These are phyloP conservation scores for Keiferia lycopersicella DNA, from an alignment of 2,888 invertebrate genomes.

Conservation along the genomic window DNA sequence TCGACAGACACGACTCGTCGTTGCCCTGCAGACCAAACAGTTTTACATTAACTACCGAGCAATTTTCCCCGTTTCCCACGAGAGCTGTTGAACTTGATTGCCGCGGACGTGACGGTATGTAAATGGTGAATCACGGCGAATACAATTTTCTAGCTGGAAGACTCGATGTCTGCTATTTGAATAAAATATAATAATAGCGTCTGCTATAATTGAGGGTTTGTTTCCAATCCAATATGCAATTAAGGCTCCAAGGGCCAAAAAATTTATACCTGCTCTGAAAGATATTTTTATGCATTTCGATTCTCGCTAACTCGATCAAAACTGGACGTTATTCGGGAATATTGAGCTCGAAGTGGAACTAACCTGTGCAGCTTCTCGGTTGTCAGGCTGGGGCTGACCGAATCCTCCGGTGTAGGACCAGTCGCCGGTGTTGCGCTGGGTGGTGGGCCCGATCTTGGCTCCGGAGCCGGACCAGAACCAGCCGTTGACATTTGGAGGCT, in stretches of 20 bases:
- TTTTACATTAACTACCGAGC: conserved; percentile 23
- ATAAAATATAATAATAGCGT: neutral
- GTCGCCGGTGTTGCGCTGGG: conserved; percentile 93
- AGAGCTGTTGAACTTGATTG: conserved; percentile 25
- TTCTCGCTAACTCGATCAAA: neutral
- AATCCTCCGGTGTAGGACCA: conserved; percentile 95
- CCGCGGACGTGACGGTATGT: conserved; percentile 20
- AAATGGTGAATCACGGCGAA: conserved; percentile 11
- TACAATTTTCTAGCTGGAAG: conserved; percentile 6
- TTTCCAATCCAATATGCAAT: neutral
- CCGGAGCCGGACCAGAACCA: conserved; percentile 98
- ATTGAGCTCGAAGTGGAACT: conserved; percentile 21
- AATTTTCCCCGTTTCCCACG: conserved; percentile 27
- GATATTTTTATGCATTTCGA: too few species aligned
- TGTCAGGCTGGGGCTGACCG: conserved; percentile 93
- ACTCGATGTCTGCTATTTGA: conserved; percentile 10
- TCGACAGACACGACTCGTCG: conserved; percentile 94
- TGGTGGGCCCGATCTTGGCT: conserved; percentile 93
- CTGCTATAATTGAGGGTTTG: neutral
- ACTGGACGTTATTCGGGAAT: neutral
- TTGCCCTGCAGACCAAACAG: conserved; percentile 84
- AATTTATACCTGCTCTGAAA: too few species aligned
- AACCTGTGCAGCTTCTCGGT: conserved; percentile 94
- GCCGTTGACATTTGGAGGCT: conserved; percentile 92
- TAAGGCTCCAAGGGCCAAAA: neutral